Base-by-base conservation (phyloP, 2,797 vertebrate species). In the Chelon auratus region DNA sequence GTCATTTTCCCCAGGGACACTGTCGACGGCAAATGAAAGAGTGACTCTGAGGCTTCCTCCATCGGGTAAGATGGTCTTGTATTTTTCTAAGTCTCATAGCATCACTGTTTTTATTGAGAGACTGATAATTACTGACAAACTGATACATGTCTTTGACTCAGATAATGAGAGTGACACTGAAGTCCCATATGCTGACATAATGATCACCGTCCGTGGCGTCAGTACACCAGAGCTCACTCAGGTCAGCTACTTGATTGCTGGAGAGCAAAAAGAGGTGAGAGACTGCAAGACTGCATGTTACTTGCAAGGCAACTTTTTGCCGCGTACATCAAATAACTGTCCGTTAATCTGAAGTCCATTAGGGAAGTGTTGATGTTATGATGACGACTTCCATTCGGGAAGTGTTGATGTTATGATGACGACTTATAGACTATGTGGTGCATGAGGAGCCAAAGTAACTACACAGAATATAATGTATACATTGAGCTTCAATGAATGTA, bases 151-250 rank as follows among this genome's bases (percentile, higher is more conserved):
- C 15, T 72, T 71, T 77, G 39, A 33, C 20, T 22, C 81, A 95
- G 94, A 95, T 39, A 80, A 77, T n/a, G 91, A 93, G 57, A 93
- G 92, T 24, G 93, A 94, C 67, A 88, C 89, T n/a, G 95, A 95
- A 73, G 94, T 95, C 51, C 92, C 94, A 5, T 95, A 95, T 43
- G 95, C 95, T 40, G 95, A 95, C 75, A 95, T 95, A 43, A 88
- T 95, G 77, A 95, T 95, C 74, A 91, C 94, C 9, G 84, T 94
- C 37, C 89, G 94, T 72, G 94, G 93, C 5, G 83, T 92, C 79
- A 95, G 94, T 26, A 92, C 93, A 61, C 94, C 94, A 1, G 94
- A 95, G 67, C 90, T 95, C 51, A 89, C 88, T 24, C 90, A 90
- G 66, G 77, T 90, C 2, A 61, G 85, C 47, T 87, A 81, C 75